Conservation (phyloP, 2,797 vertebrate genomes). For the Brotula barbata region DNA sequence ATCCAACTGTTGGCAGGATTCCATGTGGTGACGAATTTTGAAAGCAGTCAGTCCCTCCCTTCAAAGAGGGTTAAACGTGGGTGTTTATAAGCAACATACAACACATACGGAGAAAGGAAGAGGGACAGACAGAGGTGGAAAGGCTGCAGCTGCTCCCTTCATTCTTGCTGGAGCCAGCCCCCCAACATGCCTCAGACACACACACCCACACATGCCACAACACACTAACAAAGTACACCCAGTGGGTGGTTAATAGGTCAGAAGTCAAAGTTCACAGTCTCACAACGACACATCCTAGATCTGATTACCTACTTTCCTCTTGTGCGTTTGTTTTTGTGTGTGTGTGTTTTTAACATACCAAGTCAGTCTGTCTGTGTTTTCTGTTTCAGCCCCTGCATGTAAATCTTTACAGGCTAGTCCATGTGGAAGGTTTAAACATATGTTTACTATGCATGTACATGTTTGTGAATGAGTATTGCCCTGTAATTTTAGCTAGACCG, state of each 20-base stretch:
- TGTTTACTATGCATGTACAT: conserved; percentile 46
- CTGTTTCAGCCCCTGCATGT: conserved; percentile 7
- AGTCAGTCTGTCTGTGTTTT: conserved; percentile 1
- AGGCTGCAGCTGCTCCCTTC: conserved; percentile 68
- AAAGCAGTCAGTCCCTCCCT: conserved; percentile 35
- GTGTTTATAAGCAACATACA: too few species aligned
- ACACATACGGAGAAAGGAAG: conserved; percentile 25
- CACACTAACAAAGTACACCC: conserved; percentile 46
- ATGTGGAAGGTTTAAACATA: conserved; percentile 20
- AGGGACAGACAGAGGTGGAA: conserved; percentile 23
- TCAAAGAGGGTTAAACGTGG: too few species aligned
- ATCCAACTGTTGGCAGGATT: conserved; percentile 54
- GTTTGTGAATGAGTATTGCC: conserved; percentile 40
- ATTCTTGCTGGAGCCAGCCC: conserved; percentile 47
- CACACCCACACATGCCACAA: conserved; percentile 35
- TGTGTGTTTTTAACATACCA: neutral
- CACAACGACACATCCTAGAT: conserved; percentile 64
- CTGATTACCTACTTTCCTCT: conserved; percentile 44
- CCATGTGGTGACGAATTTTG: conserved; percentile 57
- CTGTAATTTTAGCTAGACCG: conserved; percentile 61
- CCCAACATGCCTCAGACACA: conserved; percentile 33
- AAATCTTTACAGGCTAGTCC: conserved; percentile 36
- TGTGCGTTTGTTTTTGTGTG: neutral
- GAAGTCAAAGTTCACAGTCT: conserved; percentile 58
- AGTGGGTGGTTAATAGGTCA: conserved; percentile 39